Conservation (phyloP, 2,888 invertebrate genomes). For the Ennomos erosarius region DNA sequence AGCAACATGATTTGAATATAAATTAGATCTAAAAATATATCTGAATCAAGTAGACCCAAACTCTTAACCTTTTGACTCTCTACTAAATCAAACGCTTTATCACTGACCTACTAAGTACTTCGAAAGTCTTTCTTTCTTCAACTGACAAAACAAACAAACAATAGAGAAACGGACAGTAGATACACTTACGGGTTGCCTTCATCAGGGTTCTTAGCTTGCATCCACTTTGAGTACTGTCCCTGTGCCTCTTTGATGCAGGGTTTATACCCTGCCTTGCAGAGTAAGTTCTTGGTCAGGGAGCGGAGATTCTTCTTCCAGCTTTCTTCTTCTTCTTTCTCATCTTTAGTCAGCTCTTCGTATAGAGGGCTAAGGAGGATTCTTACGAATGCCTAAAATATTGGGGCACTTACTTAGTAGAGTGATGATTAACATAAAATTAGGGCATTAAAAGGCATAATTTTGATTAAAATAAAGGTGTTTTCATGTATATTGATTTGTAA, state of each 20-base stretch:
- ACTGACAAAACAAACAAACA: not conserved
- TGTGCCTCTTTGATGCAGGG: conserved; percentile 92
- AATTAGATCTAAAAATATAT: too few species aligned
- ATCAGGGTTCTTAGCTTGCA: conserved; percentile 89
- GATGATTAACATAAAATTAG: too few species aligned
- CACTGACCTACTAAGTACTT: too few species aligned
- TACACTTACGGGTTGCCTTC: conserved; percentile 91
- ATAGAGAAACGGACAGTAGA: not conserved
- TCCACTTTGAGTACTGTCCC: conserved; percentile 90
- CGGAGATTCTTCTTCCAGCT: conserved; percentile 89
- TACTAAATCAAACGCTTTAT: too few species aligned
- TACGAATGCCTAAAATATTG: conserved; percentile 86
- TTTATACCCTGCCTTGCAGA: conserved; percentile 90
- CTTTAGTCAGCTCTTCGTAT: conserved; percentile 87
- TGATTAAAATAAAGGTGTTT: too few species aligned
- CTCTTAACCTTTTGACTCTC: too few species aligned
- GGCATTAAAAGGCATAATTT: too few species aligned
- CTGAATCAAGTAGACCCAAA: too few species aligned
- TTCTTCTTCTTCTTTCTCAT: conserved; percentile 83
- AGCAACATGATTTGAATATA: too few species aligned
- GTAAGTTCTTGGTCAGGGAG: conserved; percentile 88
- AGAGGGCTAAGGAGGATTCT: conserved; percentile 88
- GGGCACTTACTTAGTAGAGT: too few species aligned
- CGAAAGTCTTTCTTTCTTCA: too few species aligned
- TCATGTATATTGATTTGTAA: too few species aligned